These are phyloP conservation scores for Meles meles DNA, from an alignment of 2,113 vertebrate species.

Conservation along the genomic window DNA sequence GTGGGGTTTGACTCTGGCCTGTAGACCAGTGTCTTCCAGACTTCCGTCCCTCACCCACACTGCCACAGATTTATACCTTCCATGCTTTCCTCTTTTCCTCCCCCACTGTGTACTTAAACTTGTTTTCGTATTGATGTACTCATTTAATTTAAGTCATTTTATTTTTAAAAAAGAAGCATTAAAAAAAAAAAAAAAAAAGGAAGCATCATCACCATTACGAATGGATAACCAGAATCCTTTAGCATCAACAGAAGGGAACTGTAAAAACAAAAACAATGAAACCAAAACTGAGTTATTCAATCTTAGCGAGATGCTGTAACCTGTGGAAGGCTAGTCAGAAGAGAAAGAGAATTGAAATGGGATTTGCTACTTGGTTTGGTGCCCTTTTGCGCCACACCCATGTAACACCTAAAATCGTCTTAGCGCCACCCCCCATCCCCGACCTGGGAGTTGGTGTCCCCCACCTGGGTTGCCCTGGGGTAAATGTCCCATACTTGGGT, in stretches of 20 bases:
- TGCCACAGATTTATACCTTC: background rate
- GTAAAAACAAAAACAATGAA: background rate
- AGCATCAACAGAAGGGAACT: background rate
- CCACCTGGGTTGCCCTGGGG: background rate
- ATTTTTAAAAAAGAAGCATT: background rate
- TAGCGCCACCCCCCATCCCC: too few species aligned
- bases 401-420: background rate
- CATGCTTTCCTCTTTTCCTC: background rate
- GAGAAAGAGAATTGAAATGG: background rate
- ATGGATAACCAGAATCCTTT: background rate
- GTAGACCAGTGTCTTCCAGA: background rate
- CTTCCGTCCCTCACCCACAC: accelerated
- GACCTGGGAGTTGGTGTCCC: too few species aligned
- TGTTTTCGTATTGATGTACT: background rate
- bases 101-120: background rate
- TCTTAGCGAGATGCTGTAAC: background rate
- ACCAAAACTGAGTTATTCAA: background rate
- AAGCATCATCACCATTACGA: background rate
- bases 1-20: background rate
- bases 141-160: background rate
- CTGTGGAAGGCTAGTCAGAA: background rate
- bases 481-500: background rate
- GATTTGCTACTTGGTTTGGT: accelerated
- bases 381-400: background rate
- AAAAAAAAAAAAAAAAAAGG: background rate